Evolutionary conservation across 2,113 vertebrate species (phyloP), one percentile per base, ranked within the genome.

Genomic region (Xiphophorus maculatus): DNA sequence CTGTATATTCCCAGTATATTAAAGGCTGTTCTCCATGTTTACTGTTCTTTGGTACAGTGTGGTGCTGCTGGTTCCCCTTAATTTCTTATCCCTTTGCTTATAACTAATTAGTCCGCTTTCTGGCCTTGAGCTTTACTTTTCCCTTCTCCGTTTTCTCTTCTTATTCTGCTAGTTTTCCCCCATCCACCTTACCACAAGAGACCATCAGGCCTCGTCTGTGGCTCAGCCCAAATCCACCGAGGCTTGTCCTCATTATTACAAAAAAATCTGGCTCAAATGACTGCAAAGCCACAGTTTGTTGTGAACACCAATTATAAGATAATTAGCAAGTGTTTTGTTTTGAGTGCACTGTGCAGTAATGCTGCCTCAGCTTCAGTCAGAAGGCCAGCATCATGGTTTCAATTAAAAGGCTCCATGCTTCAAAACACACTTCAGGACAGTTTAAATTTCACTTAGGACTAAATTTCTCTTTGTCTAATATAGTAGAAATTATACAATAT

Each of bases 241-340:
- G 68, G 71, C 40, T 27, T 51, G 54, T 71, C 35, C 70, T 70
- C 10, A 51, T 71, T 71, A 51, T 22, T 28, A 17, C 7, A 67
- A 79, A 68, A 66, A 73, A 81, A 76, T 72, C 35, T 71, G 15
- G 33, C 37, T 63, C 8, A 29, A 78, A 48, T 79, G 32, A 73
- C 77, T 15, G 63, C 33, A 73, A 37, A 54, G 27, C 29, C 27
- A 12, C 4, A 29, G 22, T 64, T 71, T 71, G 63, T 65, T 37
- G 33, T 72, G 68, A 68, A 71, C 67, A 62, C 54, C 14, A 66
- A 40, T 33, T 69, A 35, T 74, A 63, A 74, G 71, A 4, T 44
- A 6, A 51, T 25, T 58, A 54, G 15, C 48, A 54, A 54, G 17
- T 19, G 22, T 58, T 25, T n/a, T 58, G 51, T 58, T 25, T 9